These are phyloP conservation scores for Steatocranus sp. DNA, from an alignment of 2,797 vertebrate genomes.

Conservation along the genomic window DNA sequence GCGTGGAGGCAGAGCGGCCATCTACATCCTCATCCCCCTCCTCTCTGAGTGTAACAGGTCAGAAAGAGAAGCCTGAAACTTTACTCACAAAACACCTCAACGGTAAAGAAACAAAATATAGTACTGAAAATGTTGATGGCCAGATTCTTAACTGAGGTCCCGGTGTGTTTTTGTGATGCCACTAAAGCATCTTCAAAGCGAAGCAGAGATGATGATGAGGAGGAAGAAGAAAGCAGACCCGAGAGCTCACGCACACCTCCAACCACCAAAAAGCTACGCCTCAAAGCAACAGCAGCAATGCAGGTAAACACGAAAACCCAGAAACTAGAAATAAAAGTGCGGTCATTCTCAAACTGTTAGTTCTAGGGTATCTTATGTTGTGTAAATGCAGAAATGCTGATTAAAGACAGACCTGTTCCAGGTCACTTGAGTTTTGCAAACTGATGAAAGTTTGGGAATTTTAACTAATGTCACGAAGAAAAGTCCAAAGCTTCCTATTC, in stretches of 20 bases:
- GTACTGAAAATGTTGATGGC: neutral
- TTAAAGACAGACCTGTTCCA: neutral
- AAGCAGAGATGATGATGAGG: constrained; percentile 86
- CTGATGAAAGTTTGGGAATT: neutral
- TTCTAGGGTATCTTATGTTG: neutral
- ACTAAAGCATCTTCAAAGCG: constrained; percentile 74
- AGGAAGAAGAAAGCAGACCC: constrained; percentile 82
- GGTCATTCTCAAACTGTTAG: neutral
- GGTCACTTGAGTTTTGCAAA: neutral
- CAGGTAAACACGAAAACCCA: constrained; percentile 35
- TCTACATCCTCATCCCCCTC: constrained; percentile 88
- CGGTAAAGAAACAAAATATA: neutral
- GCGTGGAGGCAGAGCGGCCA: constrained; percentile 84
- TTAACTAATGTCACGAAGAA: neutral
- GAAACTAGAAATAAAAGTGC: neutral
- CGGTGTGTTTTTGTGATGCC: neutral
- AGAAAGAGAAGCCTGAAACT: neutral
- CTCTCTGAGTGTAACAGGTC: constrained; percentile 84
- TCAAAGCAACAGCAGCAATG: constrained; percentile 72
- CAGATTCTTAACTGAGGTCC: neutral
- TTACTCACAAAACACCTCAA: neutral
- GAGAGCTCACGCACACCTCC: constrained; percentile 79
- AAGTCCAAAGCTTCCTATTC: neutral
- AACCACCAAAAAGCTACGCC: constrained; percentile 83
- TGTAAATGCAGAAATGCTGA: neutral